Evolutionary conservation across 2,113 vertebrate species (phyloP).

Genomic region (Hystrix brachyura): DNA sequence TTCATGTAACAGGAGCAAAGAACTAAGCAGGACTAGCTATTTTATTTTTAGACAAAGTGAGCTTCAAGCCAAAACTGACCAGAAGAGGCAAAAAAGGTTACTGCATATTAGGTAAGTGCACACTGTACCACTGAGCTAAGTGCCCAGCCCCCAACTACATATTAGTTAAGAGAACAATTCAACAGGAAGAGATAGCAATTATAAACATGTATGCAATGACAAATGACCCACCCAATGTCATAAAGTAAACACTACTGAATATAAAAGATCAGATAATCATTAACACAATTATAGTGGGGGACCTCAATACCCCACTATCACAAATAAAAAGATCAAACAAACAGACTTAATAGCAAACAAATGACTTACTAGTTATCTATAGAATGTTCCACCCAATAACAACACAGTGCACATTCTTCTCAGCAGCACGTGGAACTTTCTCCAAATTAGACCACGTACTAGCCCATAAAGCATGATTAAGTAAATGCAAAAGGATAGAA

Average conservation of each 20-base stretch:
- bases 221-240: background rate
- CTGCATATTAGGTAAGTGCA: background rate
- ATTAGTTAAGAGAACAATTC: background rate
- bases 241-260: background rate
- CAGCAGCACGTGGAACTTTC: no score
- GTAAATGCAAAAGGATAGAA: no score
- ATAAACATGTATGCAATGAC: background rate
- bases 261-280: background rate
- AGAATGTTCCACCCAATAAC: no score
- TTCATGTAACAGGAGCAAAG: background rate
- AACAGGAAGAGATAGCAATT: background rate
- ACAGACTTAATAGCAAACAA: background rate
- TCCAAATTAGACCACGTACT: no score
- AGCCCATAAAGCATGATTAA: no score
- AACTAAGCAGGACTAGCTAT: background rate
- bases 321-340: background rate
- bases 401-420: no score
- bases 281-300: background rate
- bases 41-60: background rate
- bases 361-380: background rate
- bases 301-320: background rate
- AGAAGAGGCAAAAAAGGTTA: background rate
- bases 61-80: background rate
- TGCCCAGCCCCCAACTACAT: background rate
- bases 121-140: no score